A percentile compares a stretch with the other conserved stretches of the same genome.
phyloP scores from a whole-genome alignment of 1,140 invertebrate species.

The Drosophila sulfurigaster region DNA sequence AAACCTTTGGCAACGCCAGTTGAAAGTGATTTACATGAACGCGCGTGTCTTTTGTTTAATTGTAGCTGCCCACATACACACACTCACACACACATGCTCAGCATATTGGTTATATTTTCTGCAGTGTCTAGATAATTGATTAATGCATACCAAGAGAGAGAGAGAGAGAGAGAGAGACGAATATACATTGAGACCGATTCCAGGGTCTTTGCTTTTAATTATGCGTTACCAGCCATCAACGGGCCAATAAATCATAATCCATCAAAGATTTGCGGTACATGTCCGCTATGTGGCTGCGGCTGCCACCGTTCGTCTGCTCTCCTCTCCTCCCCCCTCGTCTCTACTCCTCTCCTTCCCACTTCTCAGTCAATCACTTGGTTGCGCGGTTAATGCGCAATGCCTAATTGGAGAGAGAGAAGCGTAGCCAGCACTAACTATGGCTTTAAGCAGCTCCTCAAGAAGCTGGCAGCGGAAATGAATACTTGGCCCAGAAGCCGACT shows the following conservation, averaged over 20 bases:
- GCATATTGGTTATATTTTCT: constrained; percentile 58
- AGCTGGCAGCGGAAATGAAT: constrained; percentile 65
- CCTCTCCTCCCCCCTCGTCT: not conserved
- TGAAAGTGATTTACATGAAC: constrained; percentile 77
- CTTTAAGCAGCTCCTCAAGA: constrained; percentile 44
- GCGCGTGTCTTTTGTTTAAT: constrained; percentile 83
- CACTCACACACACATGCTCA: constrained; percentile 38
- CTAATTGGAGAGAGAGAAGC: constrained; percentile 63
- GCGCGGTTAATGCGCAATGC: constrained; percentile 58
- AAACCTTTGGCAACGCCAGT: constrained; percentile 55
- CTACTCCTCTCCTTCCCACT: not conserved
- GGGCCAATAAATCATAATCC: constrained; percentile 80
- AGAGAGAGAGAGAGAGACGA: not conserved
- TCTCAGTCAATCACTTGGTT: not conserved
- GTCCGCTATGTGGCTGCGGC: constrained; percentile 28
- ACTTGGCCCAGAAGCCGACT: constrained; percentile 46
- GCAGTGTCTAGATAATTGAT: constrained; percentile 72
- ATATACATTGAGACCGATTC: constrained; percentile 10
- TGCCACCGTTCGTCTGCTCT: constrained; percentile 26
- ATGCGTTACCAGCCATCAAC: constrained; percentile 71
- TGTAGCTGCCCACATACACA: constrained; percentile 72
- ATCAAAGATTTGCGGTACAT: constrained; percentile 76
- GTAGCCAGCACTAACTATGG: constrained; percentile 33
- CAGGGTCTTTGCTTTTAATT: constrained; percentile 74
- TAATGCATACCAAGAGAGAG: constrained; percentile 53